Evolutionary conservation across 2,888 invertebrate species (phyloP).

Genomic region (Machimus atricapillus): DNA sequence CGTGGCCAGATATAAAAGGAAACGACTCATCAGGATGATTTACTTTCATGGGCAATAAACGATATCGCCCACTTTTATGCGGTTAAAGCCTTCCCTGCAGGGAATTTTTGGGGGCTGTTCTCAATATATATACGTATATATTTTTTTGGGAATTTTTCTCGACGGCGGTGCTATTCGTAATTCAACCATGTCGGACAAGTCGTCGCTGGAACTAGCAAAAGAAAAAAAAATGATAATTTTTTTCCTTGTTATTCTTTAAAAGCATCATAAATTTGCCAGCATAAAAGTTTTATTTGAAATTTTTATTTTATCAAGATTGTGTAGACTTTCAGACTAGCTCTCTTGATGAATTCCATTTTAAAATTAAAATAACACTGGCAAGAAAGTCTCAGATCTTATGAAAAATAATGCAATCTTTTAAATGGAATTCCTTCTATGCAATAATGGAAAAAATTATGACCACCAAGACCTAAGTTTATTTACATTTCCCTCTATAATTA

Average conservation of each 20-base stretch:
- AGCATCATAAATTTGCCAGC: background rate
- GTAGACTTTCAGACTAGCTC: background rate
- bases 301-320: background rate
- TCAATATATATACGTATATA: background rate
- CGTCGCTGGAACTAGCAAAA: background rate
- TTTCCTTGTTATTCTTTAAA: background rate
- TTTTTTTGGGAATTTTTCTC: background rate
- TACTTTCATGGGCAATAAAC: constrained; percentile 46
- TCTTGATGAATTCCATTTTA: background rate
- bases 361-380: background rate
- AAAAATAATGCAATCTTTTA: background rate
- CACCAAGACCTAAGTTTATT: too few relatives aligned
- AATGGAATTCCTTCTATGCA: background rate
- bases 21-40: constrained; percentile 45
- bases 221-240: background rate
- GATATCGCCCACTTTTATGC: constrained; percentile 33
- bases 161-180: background rate
- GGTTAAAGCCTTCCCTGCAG: background rate
- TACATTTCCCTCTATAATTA: too few relatives aligned
- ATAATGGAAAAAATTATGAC: too few relatives aligned
- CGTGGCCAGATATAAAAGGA: constrained; percentile 25
- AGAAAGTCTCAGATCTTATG: background rate
- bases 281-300: background rate
- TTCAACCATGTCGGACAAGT: background rate
- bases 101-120: background rate